phyloP scores from a whole-genome alignment of 2,113 vertebrate species.

The Chinchilla lanigera region DNA sequence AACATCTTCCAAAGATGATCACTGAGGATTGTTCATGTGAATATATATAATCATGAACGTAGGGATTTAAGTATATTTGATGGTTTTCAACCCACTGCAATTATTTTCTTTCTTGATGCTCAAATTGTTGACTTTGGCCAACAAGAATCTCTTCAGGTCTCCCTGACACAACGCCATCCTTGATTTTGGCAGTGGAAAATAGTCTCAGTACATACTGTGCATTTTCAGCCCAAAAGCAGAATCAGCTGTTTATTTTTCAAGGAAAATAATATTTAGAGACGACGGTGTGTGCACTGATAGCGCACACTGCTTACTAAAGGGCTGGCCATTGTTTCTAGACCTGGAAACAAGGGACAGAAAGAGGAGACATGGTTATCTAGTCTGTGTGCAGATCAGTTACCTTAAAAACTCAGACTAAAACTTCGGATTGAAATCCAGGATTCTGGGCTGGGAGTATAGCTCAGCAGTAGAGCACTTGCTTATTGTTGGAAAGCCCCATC shows the following conservation, averaged over 20 bases:
- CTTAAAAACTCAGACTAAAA: neutral
- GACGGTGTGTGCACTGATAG: neutral
- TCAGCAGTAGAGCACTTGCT: neutral
- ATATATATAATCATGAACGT: neutral
- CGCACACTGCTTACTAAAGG: neutral
- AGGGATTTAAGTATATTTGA: neutral
- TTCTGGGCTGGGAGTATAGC: neutral
- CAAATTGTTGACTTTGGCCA: neutral
- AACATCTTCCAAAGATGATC: neutral
- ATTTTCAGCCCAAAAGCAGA: neutral
- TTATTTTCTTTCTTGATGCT: neutral
- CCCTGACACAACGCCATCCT: neutral
- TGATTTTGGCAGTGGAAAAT: neutral
- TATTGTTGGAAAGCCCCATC: neutral
- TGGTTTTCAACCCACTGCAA: neutral
- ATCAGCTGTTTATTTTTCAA: neutral
- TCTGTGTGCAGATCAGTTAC: neutral
- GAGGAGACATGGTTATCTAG: neutral
- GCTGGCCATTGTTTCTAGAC: neutral
- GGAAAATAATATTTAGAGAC: conserved; percentile 3
- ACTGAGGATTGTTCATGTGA: neutral
- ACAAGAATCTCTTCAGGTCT: neutral
- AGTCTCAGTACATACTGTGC: neutral
- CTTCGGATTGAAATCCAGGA: neutral
- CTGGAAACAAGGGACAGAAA: neutral